Base-by-base conservation (phyloP, 2,888 invertebrate genomes). In the Saturnia japonica region DNA sequence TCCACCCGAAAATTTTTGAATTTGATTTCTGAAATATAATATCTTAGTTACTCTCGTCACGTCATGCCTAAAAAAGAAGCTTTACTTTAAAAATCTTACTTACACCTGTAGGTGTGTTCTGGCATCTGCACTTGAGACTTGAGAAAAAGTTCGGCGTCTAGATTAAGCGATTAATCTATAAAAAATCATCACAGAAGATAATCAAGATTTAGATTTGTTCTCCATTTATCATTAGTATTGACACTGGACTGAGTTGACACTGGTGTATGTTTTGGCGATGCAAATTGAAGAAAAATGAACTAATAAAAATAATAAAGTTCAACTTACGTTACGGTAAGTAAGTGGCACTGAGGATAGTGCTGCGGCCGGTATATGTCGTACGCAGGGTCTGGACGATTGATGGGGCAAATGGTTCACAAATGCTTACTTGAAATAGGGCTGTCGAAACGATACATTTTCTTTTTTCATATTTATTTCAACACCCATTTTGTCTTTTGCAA, bases 351-450 rank as follows among this genome's bases (percentile, higher is more conserved):
- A n/a, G 54, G 22, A 60, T 60, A 60, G 57, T 28, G 14, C 57
- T 28, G 12, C 25, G 57, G 25, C 25, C 25, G 25, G 14, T 60
- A 28, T 6, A 12, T 60, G 57, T 60, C 57, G 57, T 60, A 60
- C 57, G 28, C 57, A 60, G 57, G 14, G 14, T 1, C 14, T 60
- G 14, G 57, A 28, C 57, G 57, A 60, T 60, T 60, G 57, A 60
- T 60, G 14, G 57, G 12, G 25, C 25, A 60, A 12, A 60, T 25
- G 16, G 12, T 28, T 28, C 28, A 25, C 57, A 60, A 28, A 60
- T 28, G 57, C 57, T 60, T 60, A 28, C 19, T 60, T 60, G 11
- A 60, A 60, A 28, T 60, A 60, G 57, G 57, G 57, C 28, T 60
- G 57, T 28, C 57, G 12, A 6, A 25, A 14, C 57, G 14, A 60